A percentile compares a stretch with the other conserved stretches of the same genome.
phyloP scores from a whole-genome alignment of 2,888 invertebrate species.

The Stegophylla sp. region DNA sequence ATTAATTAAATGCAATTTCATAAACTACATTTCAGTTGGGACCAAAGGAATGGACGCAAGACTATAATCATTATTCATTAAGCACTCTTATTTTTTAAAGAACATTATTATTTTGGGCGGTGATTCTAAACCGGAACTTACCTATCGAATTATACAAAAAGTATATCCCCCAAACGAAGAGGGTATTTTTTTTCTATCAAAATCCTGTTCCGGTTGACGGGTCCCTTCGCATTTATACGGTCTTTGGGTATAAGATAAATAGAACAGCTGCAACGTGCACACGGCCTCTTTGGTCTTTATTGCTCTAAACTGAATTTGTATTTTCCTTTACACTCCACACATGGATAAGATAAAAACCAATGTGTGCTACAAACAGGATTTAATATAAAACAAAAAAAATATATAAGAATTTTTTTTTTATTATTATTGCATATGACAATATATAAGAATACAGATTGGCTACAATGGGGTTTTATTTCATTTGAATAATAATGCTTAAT shows the following conservation, averaged over 20 bases:
- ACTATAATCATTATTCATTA: slow-evolving; percentile 8
- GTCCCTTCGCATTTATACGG: slow-evolving; percentile 45
- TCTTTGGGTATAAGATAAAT: slow-evolving; percentile 45
- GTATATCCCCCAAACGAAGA: background rate
- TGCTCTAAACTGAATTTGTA: slow-evolving; percentile 46
- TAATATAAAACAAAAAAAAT: background rate
- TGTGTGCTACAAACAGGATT: slow-evolving; percentile 12
- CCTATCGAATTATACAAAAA: slow-evolving; percentile 24
- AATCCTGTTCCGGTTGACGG: slow-evolving; percentile 57
- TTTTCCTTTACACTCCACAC: slow-evolving; percentile 25
- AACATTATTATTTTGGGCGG: slow-evolving; percentile 12
- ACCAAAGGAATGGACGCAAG: background rate
- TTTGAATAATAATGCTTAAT: slow-evolving; percentile 19
- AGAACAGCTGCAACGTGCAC: slow-evolving; percentile 47
- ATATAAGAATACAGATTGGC: background rate
- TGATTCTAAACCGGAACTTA: slow-evolving; percentile 50
- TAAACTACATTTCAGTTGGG: background rate
- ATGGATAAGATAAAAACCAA: slow-evolving; percentile 28
- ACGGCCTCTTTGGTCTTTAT: slow-evolving; percentile 44
- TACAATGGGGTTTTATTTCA: background rate
- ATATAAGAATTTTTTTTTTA: too few species aligned
- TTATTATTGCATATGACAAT: too few species aligned
- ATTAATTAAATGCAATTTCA: slow-evolving; percentile 39
- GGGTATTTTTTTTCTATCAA: slow-evolving; percentile 13
- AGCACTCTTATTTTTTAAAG: slow-evolving; percentile 14